Evolutionary conservation across 2,113 vertebrate genomes (phyloP), one percentile per base, ranked within the genome.

Genomic region (Promerops cafer): DNA sequence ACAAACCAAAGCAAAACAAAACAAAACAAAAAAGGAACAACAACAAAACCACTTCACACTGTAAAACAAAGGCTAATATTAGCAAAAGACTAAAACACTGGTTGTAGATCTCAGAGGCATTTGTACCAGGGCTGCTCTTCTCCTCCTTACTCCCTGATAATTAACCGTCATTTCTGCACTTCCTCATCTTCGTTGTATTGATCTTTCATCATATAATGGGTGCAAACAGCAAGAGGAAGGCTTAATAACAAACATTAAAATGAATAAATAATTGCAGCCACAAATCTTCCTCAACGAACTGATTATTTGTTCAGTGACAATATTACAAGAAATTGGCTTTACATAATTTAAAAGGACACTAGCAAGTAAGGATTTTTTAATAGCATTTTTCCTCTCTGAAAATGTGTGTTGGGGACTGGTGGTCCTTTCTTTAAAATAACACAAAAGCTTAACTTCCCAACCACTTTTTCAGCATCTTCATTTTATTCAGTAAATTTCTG

Each of bases 221-320:
- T 90, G 93, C 94, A 97, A 97, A 96, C 96, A 97, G 85, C 66
- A 97, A 97, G 83, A 97, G 85, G 77, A 98, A 97, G 93, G 70
- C 95, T 97, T 97, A 97, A 97, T 97, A 98, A 96, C 95, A 97
- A 97, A 96, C 93, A 97, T 95, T 97, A 96, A 97, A 98, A 97
- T 97, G 96, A 98, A 98, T 98, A 98, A 98, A 97, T 98, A 97
- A 98, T 98, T 98, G 92, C 72, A 97, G 75, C 63, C 92, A 97
- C 97, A 97, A 97, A 97, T 98, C 97, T 98, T 97, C 64, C 59
- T 97, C 93, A 97, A 96, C 63, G 45, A 95, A 97, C 83, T 93
- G 93, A 96, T 96, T 98, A 97, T 98, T 97, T 98, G 97, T 96
- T 97, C 93, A 97, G 94, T 96, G 94, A 94, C 93, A 97, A 95